Base-by-base conservation (phyloP, 2,888 invertebrate species). In the Acholoe squamosa region DNA sequence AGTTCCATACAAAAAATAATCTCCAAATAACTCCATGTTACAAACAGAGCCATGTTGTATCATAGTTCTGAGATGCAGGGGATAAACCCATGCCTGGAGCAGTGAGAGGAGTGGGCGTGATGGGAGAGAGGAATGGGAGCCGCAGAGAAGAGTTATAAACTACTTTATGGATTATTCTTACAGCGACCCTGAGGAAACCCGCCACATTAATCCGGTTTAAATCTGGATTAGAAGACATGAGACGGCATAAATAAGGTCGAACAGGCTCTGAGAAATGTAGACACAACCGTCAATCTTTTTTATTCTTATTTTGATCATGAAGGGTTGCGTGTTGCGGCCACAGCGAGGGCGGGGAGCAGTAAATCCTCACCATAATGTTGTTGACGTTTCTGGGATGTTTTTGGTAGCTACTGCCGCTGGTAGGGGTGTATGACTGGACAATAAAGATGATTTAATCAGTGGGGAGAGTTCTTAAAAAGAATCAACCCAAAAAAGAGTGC, bases 271-370 rank as follows among this genome's bases (percentile, higher is more conserved):
- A 61, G 61, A n/a, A 61, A n/a, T n/a, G 61, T 61, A 61, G 22
- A 61, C 61, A n/a, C 61, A n/a, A 61, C 61, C 61, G n/a, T 61
- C 22, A 43, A 43, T 43, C 43, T 43, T 43, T 43, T 43, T 43
- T 43, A 43, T 43, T 61, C 61, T 61, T 61, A 61, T 61, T 61
- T 61, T 19, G 61, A 61, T 61, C 61, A 61, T 61, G 61, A 61
- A 61, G 61, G 61, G 19, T 61, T n/a, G n/a, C 61, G n/a, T 61
- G 22, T n/a, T 61, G 61, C n/a, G 61, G n/a, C 61, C 3, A 14
- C 61, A 61, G 61, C 5, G 61, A n/a, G 22, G 22, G 61, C 61
- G 22, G 1, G 22, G 19, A 3, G 61, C n/a, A 7, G n/a, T 61
- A 61, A 19, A 61, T 61, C 61, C n/a, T n/a, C 61, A 61, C 61